phyloP scores from a whole-genome alignment of 53 echinoderm and acorn worm genomes.

The Arbacia lixula region DNA sequence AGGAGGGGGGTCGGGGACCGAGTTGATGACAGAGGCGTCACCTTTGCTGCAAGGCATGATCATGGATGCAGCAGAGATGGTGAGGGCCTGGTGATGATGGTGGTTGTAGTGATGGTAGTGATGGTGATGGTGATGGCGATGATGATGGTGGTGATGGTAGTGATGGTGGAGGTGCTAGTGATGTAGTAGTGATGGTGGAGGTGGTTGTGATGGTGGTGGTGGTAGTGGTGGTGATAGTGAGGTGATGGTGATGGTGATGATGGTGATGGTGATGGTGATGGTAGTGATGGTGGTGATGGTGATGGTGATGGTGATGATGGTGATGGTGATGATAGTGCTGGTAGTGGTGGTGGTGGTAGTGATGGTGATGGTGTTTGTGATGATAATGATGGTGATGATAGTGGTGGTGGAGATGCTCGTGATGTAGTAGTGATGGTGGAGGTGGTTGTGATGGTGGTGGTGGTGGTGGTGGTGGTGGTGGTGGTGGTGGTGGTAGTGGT shows the following conservation, averaged over 20 bases:
- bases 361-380: not conserved
- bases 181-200: not conserved
- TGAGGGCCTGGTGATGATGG: slow-evolving; percentile 11
- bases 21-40: slow-evolving; percentile 50
- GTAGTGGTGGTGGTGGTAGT: not conserved
- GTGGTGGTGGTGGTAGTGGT: slow-evolving; percentile 1
- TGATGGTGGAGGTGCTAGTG: not conserved
- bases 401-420: not conserved
- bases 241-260: not conserved
- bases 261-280: slow-evolving; percentile 16
- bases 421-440: not conserved
- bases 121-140: not conserved
- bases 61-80: slow-evolving; percentile 68
- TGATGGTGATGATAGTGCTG: not conserved
- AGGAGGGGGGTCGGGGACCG: slow-evolving; percentile 13
- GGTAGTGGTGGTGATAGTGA: not conserved
- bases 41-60: slow-evolving; percentile 67
- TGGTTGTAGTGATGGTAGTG: not conserved
- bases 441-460: not conserved
- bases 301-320: slow-evolving; percentile 8
- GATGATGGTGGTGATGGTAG: not conserved
- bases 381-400: not conserved
- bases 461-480: not conserved
- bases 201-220: not conserved
- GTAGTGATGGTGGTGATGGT: not conserved